A percentile compares a stretch with the other conserved stretches of the same genome.
Evolutionary conservation across 2,888 invertebrate species (phyloP).

Genomic region (Brenthis hecate): DNA sequence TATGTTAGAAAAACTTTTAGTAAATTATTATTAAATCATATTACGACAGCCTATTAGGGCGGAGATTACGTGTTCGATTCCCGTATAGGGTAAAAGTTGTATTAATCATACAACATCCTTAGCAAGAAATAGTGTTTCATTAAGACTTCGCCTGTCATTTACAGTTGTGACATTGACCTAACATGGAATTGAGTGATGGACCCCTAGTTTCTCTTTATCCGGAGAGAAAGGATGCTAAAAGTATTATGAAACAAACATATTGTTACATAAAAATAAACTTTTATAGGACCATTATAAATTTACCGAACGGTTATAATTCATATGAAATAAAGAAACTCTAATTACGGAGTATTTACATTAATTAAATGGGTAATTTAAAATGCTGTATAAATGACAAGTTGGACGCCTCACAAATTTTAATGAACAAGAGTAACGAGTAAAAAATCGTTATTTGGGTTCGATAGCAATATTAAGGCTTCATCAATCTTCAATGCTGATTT

Average conservation of each 20-base stretch:
- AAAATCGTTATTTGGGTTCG: conserved; percentile 17
- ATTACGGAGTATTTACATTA: conserved; percentile 15
- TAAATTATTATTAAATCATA: too few species aligned
- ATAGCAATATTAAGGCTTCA: conserved; percentile 32
- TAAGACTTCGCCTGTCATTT: too few species aligned
- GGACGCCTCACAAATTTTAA: conserved; percentile 23
- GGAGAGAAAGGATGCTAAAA: too few species aligned
- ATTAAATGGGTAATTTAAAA: conserved; percentile 12
- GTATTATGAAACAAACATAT: too few species aligned
- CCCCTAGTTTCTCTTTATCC: too few species aligned
- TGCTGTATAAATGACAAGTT: conserved; percentile 25
- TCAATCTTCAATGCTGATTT: conserved; percentile 22
- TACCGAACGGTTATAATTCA: not conserved
- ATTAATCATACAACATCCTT: too few species aligned
- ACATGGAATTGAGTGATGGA: too few species aligned
- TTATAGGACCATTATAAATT: not conserved
- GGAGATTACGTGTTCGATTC: too few species aligned
- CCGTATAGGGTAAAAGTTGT: too few species aligned
- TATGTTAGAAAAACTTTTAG: not conserved
- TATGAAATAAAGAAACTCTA: conserved; percentile 9
- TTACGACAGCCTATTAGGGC: too few species aligned
- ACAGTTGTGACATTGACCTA: too few species aligned
- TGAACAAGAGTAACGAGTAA: conserved; percentile 27
- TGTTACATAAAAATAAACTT: not conserved
- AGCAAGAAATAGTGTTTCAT: too few species aligned